These are phyloP conservation scores for Adelphocoris suturalis DNA, from an alignment of 2,888 invertebrate genomes.

Conservation along the genomic window DNA sequence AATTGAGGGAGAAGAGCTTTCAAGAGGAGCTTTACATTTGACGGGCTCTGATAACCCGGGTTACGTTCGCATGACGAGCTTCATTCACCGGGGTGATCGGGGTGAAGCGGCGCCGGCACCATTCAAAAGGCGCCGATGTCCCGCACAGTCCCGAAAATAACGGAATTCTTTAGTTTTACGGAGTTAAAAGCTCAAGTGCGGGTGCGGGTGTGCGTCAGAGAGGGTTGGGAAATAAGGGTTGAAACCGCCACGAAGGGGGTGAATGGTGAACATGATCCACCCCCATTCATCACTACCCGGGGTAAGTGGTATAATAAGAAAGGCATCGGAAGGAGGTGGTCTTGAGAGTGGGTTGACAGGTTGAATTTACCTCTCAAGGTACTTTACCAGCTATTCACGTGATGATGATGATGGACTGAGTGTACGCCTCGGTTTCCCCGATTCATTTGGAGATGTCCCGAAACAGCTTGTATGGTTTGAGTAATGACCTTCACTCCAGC, in stretches of 20 bases:
- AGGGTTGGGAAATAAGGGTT: constrained; percentile 40
- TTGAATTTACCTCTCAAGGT: constrained; percentile 58
- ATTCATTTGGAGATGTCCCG: constrained; percentile 5
- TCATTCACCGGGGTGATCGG: constrained; percentile 43
- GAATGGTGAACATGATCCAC: constrained; percentile 59
- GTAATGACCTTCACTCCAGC: neutral
- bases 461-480: neutral
- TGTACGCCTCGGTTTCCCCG: constrained; percentile 13
- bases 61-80: constrained; percentile 62
- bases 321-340: constrained; percentile 41
- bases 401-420: constrained; percentile 63
- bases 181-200: neutral
- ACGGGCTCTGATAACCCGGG: constrained; percentile 62
- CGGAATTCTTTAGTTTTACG: constrained; percentile 30
- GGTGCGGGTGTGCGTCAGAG: neutral
- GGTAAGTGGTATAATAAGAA: constrained; percentile 58
- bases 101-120: constrained; percentile 25
- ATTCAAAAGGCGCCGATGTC: constrained; percentile 23
- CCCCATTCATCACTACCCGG: constrained; percentile 53
- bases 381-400: constrained; percentile 41
- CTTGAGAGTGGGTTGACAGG: constrained; percentile 33
- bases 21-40: constrained; percentile 62
- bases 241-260: neutral
- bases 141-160: neutral
- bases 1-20: constrained; percentile 12